A percentile compares a stretch with the other conserved stretches of the same genome.
phyloP scores from a whole-genome alignment of 2,113 vertebrate genomes.

The Struthidea cinerea region DNA sequence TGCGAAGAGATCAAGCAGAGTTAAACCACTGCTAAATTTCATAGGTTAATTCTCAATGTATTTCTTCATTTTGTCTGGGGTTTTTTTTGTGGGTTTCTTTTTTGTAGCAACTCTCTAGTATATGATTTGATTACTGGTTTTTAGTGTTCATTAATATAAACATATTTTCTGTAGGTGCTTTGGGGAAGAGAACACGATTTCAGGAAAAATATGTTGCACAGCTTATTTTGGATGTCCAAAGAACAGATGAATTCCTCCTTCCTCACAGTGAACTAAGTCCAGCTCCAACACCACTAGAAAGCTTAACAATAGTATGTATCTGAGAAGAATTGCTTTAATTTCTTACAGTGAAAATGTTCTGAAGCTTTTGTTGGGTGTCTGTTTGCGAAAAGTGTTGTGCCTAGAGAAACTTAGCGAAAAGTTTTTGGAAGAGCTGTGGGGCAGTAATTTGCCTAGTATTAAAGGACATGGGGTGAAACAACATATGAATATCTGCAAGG shows the following conservation, averaged over 20 bases:
- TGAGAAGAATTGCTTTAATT: neutral
- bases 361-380: neutral
- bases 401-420: neutral
- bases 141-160: neutral
- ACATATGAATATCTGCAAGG: neutral
- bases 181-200: conserved; percentile 93
- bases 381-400: neutral
- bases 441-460: neutral
- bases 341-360: neutral
- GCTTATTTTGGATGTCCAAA: conserved; percentile 86
- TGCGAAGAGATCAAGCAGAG: neutral
- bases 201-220: conserved; percentile 92
- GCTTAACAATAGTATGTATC: conserved; percentile 82
- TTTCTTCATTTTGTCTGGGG: neutral
- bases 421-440: neutral
- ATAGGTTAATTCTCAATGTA: neutral
- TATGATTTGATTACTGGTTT: neutral
- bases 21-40: neutral
- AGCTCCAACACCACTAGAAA: conserved; percentile 76
- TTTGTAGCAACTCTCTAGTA: neutral
- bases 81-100: neutral
- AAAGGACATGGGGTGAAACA: neutral
- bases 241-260: conserved; percentile 58
- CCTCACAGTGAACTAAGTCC: conserved; percentile 69
- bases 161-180: conserved; percentile 77